Percentiles rank a stretch among this genome's conserved stretches.
Evolutionary conservation across 2,888 invertebrate genomes (phyloP).

Genomic region (Lumbricus terrestris): DNA sequence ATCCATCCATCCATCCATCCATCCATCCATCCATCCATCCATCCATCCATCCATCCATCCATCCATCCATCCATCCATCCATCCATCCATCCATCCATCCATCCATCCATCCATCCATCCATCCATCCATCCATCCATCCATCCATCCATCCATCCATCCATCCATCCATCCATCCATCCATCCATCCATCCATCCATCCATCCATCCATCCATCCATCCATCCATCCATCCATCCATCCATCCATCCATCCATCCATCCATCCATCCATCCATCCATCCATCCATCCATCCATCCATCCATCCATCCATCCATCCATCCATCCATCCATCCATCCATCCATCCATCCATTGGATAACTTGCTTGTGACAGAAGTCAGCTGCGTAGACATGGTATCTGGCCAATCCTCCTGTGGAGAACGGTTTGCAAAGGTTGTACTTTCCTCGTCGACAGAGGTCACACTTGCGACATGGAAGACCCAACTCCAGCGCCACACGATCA

Average conservation of each 20-base stretch:
- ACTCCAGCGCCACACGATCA: constrained; percentile 32
- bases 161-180: background rate
- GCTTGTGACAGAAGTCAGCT: constrained; percentile 32
- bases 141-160: background rate
- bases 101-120: background rate
- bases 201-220: constrained; percentile 3
- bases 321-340: background rate
- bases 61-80: background rate
- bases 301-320: background rate
- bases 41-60: background rate
- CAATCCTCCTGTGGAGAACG: constrained; percentile 27
- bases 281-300: background rate
- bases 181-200: background rate
- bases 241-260: background rate
- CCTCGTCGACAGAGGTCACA: constrained; percentile 27
- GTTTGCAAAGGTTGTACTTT: constrained; percentile 33
- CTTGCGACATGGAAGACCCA: constrained; percentile 28
- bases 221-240: background rate
- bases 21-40: too few species aligned
- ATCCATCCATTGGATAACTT: constrained; percentile 14
- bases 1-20: too few species aligned
- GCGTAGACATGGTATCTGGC: constrained; percentile 21
- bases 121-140: background rate
- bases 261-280: background rate
- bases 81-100: background rate